Evolutionary conservation across 2,797 vertebrate species (phyloP), one percentile per base, ranked within the genome.

Genomic region (Hylomyscus alleni): DNA sequence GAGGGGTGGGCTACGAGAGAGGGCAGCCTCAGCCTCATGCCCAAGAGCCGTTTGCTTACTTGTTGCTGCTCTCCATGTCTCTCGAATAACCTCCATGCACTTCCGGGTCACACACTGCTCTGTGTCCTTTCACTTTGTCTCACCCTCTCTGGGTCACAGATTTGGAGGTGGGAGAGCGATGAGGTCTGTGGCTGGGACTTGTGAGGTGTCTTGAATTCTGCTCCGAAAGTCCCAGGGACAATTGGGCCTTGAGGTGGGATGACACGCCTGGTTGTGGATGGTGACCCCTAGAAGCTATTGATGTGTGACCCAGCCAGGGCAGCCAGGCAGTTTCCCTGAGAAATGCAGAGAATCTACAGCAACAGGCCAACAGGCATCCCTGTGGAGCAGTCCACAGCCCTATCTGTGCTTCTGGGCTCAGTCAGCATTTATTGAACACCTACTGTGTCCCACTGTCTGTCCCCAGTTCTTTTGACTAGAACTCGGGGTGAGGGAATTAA

Each of bases 281-380:
- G 11, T 0, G 24, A 14, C 34, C 19, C 40, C 34, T 15, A 0
- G 0, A 17, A 2, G 22, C 76, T 6, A n/a, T 29, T 47, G 75
- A 76, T 17, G 44, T 80, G 50, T 54, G 50, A 56, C 31, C 34
- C 50, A 56, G 50, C 31, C 52, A 9, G 47, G 47, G 29, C 13
- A 34, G 29, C 15, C 47, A 52, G 50, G 50, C 29, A 15, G 15
- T 34, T 69, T 62, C 40, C 58, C 4, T 17, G 54, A 17, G 12
- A 15, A 17, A 17, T 11, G 12, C 34, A 69, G 67, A 31, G 10
- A 13, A 56, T 13, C 47, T 6, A 7, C 62, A 22, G 6, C 37
- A 13, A 24, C 31, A 11, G 19, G 12, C 10, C 37, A 13, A 24
- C 31, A 11, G 19, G 12, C 10, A 14, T 47, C 44, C 62, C 19